phyloP scores from a whole-genome alignment of 1,140 invertebrate genomes.

The Papilio machaon region DNA sequence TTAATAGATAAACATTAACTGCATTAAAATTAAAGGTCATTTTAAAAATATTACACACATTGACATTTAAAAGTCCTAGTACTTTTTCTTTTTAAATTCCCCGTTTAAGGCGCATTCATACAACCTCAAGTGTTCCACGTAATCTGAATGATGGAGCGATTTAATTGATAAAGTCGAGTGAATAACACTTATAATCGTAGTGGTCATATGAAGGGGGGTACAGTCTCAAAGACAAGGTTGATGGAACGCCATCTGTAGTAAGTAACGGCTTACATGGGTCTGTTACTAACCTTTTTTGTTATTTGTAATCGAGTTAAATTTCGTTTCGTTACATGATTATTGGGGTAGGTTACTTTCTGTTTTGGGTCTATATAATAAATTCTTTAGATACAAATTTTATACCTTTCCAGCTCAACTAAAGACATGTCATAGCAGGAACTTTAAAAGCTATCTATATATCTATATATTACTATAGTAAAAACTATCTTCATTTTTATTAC shows the following conservation, averaged over 20 bases:
- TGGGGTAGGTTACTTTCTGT: too few species aligned
- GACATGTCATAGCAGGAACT: not conserved
- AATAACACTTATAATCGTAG: slow-evolving; percentile 20
- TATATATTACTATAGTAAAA: not conserved
- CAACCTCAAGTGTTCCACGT: slow-evolving; percentile 2
- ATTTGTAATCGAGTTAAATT: not conserved
- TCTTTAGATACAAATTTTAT: too few species aligned
- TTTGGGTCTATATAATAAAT: too few species aligned
- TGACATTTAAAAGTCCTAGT: not conserved
- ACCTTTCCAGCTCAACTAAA: not conserved
- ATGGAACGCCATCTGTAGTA: slow-evolving; percentile 46
- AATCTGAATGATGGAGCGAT: slow-evolving; percentile 22
- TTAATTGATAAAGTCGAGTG: slow-evolving; percentile 30
- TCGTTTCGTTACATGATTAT: not conserved
- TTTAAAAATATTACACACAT: not conserved
- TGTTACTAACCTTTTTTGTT: not conserved
- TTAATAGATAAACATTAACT: not conserved
- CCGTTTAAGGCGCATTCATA: not conserved
- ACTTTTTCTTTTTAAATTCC: not conserved
- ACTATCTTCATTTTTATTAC: slow-evolving; percentile 12
- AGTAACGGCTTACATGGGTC: not conserved
- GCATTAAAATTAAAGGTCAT: not conserved
- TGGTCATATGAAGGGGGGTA: not conserved
- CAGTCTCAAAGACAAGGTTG: slow-evolving; percentile 41
- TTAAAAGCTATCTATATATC: too few species aligned